These are phyloP conservation scores for Echiichthys vipera DNA, from an alignment of 2,797 vertebrate species.

Conservation along the genomic window DNA sequence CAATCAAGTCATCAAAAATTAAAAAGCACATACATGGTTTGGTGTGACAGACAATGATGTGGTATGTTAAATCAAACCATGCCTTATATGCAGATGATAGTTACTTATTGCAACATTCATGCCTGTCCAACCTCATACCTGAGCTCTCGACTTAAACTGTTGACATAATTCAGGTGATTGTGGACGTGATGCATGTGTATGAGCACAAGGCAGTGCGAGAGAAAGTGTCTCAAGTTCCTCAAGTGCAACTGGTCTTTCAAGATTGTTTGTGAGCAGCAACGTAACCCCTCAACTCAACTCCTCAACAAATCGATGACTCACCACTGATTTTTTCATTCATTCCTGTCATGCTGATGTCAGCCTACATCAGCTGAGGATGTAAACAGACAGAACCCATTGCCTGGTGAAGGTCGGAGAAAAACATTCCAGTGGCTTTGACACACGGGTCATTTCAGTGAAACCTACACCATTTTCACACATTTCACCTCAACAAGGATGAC, in stretches of 20 bases:
- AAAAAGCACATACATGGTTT: not conserved
- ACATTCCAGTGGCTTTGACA: not conserved
- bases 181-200: not conserved
- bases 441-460: not conserved
- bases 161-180: not conserved
- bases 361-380: not conserved
- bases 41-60: not conserved
- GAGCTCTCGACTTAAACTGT: not conserved
- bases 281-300: not conserved
- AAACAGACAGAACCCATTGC: constrained; percentile 7
- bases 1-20: constrained; percentile 4
- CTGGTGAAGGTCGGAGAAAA: not conserved
- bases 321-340: constrained; percentile 1
- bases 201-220: not conserved
- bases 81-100: constrained; percentile 32
- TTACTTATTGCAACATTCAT: not conserved
- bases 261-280: constrained; percentile 21
- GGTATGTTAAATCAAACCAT: constrained; percentile 14
- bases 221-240: constrained; percentile 32
- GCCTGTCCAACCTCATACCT: constrained; percentile 44
- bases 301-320: constrained; percentile 7
- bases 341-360: constrained; percentile 27
- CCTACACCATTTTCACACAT: not conserved
- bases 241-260: constrained; percentile 69
- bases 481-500: not conserved